phyloP scores from a whole-genome alignment of 2,888 invertebrate species.

The Biston stratarius region DNA sequence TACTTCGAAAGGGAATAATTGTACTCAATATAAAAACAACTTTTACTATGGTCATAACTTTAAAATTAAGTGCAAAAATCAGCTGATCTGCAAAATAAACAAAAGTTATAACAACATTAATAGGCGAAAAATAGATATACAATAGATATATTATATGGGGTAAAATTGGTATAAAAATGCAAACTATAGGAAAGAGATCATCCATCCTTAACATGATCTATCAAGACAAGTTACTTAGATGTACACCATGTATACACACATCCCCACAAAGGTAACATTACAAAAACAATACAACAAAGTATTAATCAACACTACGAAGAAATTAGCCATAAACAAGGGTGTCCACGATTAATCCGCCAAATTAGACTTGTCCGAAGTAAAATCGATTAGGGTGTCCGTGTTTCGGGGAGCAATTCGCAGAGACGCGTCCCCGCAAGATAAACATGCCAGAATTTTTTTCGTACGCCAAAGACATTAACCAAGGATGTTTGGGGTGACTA shows the following conservation, averaged over 20 bases:
- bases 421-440: constrained; percentile 77
- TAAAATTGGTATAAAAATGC: too few species aligned
- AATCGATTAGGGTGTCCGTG: constrained; percentile 80
- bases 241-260: background rate
- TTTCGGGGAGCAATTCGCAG: constrained; percentile 74
- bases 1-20: too few species aligned
- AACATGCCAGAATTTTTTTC: constrained; percentile 81
- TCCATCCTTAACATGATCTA: too few species aligned
- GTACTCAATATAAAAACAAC: too few species aligned
- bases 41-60: too few species aligned
- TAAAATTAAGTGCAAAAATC: too few species aligned
- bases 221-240: background rate
- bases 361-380: constrained; percentile 81
- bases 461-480: constrained; percentile 84
- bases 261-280: constrained; percentile 20
- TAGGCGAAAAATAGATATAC: too few species aligned
- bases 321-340: constrained; percentile 80
- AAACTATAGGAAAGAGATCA: too few species aligned
- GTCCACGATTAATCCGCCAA: constrained; percentile 84
- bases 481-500: constrained; percentile 76
- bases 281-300: constrained; percentile 44
- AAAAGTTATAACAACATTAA: too few species aligned
- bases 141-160: too few species aligned
- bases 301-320: constrained; percentile 69
- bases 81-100: too few species aligned